These are phyloP conservation scores for Caligus rogercresseyi DNA, from an alignment of 1,140 invertebrate species.

Conservation along the genomic window DNA sequence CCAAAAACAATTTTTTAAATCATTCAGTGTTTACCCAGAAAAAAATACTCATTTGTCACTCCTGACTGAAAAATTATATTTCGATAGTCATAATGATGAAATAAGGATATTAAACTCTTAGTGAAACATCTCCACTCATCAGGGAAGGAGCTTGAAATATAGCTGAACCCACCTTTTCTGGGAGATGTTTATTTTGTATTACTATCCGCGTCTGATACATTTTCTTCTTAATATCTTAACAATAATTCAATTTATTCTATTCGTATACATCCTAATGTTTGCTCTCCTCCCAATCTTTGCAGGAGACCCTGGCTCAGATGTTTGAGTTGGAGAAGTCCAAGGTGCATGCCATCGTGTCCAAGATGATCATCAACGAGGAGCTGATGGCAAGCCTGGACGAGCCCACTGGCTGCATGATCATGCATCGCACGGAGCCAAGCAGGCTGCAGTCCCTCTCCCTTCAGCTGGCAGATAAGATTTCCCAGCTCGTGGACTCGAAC, in stretches of 20 bases:
- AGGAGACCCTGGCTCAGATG: slow-evolving; percentile 58
- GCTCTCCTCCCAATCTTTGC: not conserved
- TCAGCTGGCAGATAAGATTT: slow-evolving; percentile 83
- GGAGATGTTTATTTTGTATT: slow-evolving; percentile 6
- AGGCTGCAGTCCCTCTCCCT: slow-evolving; percentile 86
- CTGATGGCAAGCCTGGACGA: slow-evolving; percentile 80
- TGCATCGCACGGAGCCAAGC: slow-evolving; percentile 96
- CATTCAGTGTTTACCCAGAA: too few species aligned
- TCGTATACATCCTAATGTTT: too few species aligned
- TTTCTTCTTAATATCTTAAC: not conserved
- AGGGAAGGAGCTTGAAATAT: not conserved
- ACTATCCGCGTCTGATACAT: slow-evolving; percentile 16
- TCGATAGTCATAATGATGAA: too few species aligned
- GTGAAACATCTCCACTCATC: too few species aligned
- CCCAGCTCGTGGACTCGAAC: slow-evolving; percentile 87
- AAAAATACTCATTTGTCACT: too few species aligned
- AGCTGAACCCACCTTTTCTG: not conserved
- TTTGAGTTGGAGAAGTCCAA: slow-evolving; percentile 70
- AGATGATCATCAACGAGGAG: slow-evolving; percentile 99
- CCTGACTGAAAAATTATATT: too few species aligned
- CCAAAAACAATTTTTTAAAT: too few species aligned
- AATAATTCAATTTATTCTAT: too few species aligned
- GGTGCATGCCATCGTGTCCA: slow-evolving; percentile 91
- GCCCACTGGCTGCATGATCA: slow-evolving; percentile 88
- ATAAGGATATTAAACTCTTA: too few species aligned